Base-by-base conservation (phyloP, 2,888 invertebrate species). In the Eristalis pertinax region DNA sequence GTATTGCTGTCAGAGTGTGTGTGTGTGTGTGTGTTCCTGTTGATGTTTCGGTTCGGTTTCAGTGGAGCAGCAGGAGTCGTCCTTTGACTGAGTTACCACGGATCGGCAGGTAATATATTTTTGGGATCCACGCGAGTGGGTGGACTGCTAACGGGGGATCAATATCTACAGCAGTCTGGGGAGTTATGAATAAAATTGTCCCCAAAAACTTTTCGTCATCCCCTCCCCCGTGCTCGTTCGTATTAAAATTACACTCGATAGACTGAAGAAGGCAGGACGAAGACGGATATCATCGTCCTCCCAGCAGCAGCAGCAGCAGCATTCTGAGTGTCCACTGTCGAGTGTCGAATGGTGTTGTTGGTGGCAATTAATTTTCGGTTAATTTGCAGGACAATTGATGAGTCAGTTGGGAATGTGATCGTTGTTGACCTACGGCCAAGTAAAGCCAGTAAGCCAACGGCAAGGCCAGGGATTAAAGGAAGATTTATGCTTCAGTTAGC, bases 331-430 rank as follows among this genome's bases (percentile, higher is more conserved):
- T 70, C 68, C 67, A 19, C n/a, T n/a, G 43, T 5, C 8, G 19
- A 8, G 7, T n/a, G 50, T 10, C 32, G 32, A 32, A 4, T 26
- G 26, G 10, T 84, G 73, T 58, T 70, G 69, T 24, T 81, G 69
- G 24, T 83, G 77, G 41, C 85, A 82, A 86, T 86, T 86, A 82
- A 78, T 86, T 82, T 82, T 82, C 85, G 70, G 78, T 86, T 86
- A 86, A 86, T 86, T 86, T 86, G 74, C 78, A 78, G 82, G 74
- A 82, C 85, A 81, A 82, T 86, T 86, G 82, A 86, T 86, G 85
- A 86, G 82, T 70, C 85, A 74, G 74, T 69, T 74, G 85, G 85
- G 85, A 86, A 77, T 86, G 85, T 70, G 82, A 82, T 78, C 85
- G 74, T 78, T 70, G 72, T 85, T 85, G 84, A 85, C 84, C 80